These are phyloP conservation scores for Ectropis crepuscularia DNA, from an alignment of 2,888 invertebrate genomes.

Conservation along the genomic window DNA sequence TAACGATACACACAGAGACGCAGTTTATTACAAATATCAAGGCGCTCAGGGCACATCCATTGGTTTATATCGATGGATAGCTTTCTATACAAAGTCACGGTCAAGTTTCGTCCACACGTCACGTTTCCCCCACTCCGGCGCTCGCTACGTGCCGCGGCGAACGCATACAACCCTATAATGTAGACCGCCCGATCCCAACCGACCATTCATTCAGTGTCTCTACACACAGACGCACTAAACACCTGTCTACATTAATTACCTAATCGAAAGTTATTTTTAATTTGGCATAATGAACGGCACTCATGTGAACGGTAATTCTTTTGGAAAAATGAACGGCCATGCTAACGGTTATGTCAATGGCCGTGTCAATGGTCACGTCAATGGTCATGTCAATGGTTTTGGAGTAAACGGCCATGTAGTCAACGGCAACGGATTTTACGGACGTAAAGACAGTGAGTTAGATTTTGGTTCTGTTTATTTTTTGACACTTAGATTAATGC, in stretches of 20 bases:
- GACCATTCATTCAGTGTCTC: slow-evolving; percentile 12
- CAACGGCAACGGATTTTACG: not conserved
- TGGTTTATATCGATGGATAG: too few relatives aligned
- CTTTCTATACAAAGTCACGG: slow-evolving; percentile 9
- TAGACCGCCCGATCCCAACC: not conserved
- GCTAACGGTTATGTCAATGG: slow-evolving; percentile 22
- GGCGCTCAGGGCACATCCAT: too few relatives aligned
- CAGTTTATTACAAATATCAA: too few relatives aligned
- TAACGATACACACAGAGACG: too few relatives aligned
- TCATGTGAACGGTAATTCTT: slow-evolving; percentile 4
- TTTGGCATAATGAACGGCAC: slow-evolving; percentile 28
- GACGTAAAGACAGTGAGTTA: slow-evolving; percentile 11
- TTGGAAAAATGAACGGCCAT: slow-evolving; percentile 12
- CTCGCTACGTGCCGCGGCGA: slow-evolving; percentile 11
- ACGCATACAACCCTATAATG: slow-evolving; percentile 13
- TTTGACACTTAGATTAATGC: too few relatives aligned
- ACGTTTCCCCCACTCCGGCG: slow-evolving; percentile 6
- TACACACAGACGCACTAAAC: not conserved
- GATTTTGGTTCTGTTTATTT: not conserved
- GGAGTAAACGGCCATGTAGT: slow-evolving; percentile 7
- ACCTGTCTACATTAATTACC: not conserved
- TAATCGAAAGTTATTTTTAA: not conserved
- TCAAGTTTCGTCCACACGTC: slow-evolving; percentile 13
- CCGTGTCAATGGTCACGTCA: not conserved
- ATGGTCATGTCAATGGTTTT: slow-evolving; percentile 22